Evolutionary conservation across 2,113 vertebrate species (phyloP).

Genomic region (Sisor rabdophorus): DNA sequence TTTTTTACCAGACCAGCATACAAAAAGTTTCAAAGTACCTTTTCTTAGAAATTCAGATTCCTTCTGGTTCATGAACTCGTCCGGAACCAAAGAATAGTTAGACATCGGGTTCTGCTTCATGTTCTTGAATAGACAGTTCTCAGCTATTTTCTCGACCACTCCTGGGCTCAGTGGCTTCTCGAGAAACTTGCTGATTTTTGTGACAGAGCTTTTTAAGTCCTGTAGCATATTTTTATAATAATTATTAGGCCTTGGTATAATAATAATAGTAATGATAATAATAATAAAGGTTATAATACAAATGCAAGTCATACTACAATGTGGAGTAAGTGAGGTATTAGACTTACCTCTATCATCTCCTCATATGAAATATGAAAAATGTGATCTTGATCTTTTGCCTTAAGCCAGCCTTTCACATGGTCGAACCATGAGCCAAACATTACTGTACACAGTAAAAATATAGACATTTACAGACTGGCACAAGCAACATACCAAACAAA

Average conservation of each 20-base stretch:
- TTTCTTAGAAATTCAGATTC: constrained; percentile 67
- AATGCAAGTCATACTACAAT: background rate
- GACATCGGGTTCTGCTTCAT: constrained; percentile 72
- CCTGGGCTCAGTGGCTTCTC: constrained; percentile 56
- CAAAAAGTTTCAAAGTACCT: constrained; percentile 49
- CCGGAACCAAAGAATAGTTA: constrained; percentile 63
- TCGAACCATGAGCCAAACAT: constrained; percentile 71
- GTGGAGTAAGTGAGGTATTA: background rate
- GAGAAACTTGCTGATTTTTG: constrained; percentile 55
- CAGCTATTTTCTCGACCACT: constrained; percentile 55
- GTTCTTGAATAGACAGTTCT: constrained; percentile 62
- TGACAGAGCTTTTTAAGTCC: constrained; percentile 57
- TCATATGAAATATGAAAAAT: constrained; percentile 61
- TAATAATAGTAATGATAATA: no score
- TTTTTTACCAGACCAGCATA: no score
- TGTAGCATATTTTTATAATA: constrained; percentile 36
- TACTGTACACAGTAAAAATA: constrained; percentile 51
- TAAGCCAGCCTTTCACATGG: constrained; percentile 68
- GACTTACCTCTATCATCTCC: constrained; percentile 55
- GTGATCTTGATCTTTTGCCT: constrained; percentile 46
- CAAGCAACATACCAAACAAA: background rate
- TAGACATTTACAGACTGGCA: background rate
- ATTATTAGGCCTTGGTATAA: background rate
- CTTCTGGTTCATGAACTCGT: constrained; percentile 58
- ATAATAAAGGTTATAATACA: no score